Evolutionary conservation across 2,888 invertebrate species (phyloP), one percentile per base, ranked within the genome.

Genomic region (Cabera pusaria): DNA sequence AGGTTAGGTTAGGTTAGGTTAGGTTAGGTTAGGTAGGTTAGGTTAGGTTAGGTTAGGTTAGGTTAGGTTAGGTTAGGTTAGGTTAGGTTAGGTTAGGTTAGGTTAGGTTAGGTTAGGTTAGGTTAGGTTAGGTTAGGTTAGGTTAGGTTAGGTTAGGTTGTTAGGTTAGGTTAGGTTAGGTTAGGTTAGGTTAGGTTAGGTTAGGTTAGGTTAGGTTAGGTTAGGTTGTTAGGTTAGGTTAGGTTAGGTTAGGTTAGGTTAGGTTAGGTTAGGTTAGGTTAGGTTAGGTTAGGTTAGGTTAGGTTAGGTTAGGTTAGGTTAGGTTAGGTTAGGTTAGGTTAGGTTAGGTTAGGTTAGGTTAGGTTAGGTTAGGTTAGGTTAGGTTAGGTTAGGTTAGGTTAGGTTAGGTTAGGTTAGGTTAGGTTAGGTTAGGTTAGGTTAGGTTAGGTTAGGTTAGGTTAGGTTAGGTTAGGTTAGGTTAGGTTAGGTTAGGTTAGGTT

Each of bases 341-440:
- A 33, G 33, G 33, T 38, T 39, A 39, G 39, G 41, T 35, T 34
- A 41, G 35, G 34, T 41, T 41, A 35, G 34, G 43, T 40, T 40
- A 49, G 45, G 44, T 44, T 42, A 40, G 40, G 40, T 44, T 41
- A 41, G 48, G 47, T 44, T 48, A 44, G 41, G 38, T 44, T 44
- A 45, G 45, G 45, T 43, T 45, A 44, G 42, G 37, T 44, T 46
- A 46, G 44, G 45, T 45, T 48, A 48, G 47, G 45, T 47, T 47
- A 43, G 44, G 51, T 43, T 45, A 37, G 40, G 51, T 43, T 40
- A 37, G n/a, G 47, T 45, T 48, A 48, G 47, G 47, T 45, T 45
- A 48, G 48, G 48, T 48, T 45, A 51, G 51, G 48, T 45, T 45
- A 48, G 48, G 48, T 46, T 48, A 48, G 51, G 51, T 48, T 44